phyloP scores from a whole-genome alignment of 1,140 invertebrate genomes.

The Ceratoteleas bidentatus region DNA sequence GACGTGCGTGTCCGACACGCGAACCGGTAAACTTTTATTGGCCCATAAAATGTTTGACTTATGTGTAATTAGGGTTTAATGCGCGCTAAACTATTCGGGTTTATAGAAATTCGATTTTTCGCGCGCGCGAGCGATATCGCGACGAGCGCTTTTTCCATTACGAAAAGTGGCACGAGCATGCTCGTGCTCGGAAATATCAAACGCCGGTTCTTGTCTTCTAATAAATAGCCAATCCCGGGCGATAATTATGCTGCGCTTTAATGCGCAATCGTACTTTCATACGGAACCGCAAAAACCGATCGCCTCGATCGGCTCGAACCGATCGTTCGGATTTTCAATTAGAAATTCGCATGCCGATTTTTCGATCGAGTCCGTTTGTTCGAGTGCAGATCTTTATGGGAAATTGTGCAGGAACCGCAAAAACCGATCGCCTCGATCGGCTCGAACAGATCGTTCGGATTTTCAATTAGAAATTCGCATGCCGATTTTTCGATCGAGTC shows the following conservation, averaged over 20 bases:
- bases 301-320: background rate
- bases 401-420: background rate
- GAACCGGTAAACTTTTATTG: constrained; percentile 36
- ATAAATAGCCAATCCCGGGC: constrained; percentile 31
- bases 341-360: background rate
- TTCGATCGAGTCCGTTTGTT: background rate
- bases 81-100: constrained; percentile 9
- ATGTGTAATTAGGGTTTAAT: constrained; percentile 29
- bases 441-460: background rate
- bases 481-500: background rate
- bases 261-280: constrained; percentile 35
- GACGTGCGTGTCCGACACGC: constrained; percentile 16
- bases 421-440: background rate
- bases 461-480: background rate
- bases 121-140: constrained; percentile 6
- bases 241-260: constrained; percentile 32
- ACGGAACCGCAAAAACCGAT: constrained; percentile 3
- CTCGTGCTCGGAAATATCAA: constrained; percentile 18
- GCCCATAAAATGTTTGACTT: constrained; percentile 42
- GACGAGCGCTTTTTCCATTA: constrained; percentile 16
- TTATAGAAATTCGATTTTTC: constrained; percentile 42
- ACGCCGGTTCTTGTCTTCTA: constrained; percentile 5
- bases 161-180: constrained; percentile 27
- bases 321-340: background rate
- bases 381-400: no score